Base-by-base conservation (phyloP, 2,113 vertebrate species). In the Hippoglossus stenolepis region DNA sequence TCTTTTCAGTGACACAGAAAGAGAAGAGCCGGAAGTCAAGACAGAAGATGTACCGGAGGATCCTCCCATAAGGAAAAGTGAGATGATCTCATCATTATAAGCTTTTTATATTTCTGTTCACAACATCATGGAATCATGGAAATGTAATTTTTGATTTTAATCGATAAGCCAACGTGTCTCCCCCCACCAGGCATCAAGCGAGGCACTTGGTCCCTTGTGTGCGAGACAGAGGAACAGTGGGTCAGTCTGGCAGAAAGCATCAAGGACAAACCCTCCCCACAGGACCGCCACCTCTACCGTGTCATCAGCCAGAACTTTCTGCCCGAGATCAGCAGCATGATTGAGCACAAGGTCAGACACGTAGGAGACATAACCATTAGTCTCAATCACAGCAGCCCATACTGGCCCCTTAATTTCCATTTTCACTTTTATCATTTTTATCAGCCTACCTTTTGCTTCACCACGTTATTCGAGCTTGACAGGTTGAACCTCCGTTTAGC, bases 281-380 rank as follows among this genome's bases (percentile, higher is more conserved):
- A 97, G 90, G 98, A 99, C 85, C 92, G 96, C 54, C 98, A 99
- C 86, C 96, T 99, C 73, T 96, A 98, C 90, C 97, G 96, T 74
- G 95, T 98, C 85, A 95, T 99, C 93, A 98, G 95, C 77, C 96
- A 98, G 89, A 97, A 99, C 92, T 99, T 99, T 94, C 93, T 99
- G 83, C 97, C 98, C 0, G 97, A 99, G 92, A 99, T 99, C 92
- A 96, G 97, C 93, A 98, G 93, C 93, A 99, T 99, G 97, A 98
- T 99, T 66, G 95, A 97, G 75, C 96, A 98, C 94, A 99, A 97
- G 96, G 98, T 98, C 85, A 87, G 93, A 75, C 23, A 10, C n/a
- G 45, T 21, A n/a, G 69, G 24, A 45, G 51, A 65, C 66, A 13
- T 24, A 0, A 45, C 35, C 17, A 59, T 71, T 60, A 58, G 26